Base-by-base conservation (phyloP, 2,113 vertebrate species). In the Entelurus aequoreus region DNA sequence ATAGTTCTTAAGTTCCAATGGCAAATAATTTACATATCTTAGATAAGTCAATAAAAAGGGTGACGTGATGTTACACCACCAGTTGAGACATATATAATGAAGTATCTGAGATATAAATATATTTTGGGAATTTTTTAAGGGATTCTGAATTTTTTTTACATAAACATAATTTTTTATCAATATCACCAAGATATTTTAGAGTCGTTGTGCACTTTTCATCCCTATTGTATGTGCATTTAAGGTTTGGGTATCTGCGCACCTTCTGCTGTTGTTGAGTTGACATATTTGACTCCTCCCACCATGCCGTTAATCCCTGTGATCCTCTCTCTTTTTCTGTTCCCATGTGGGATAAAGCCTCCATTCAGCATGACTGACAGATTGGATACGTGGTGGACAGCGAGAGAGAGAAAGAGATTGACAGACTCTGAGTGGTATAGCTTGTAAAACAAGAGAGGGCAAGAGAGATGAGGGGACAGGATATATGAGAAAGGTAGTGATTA, bases 221-320 rank as follows among this genome's bases (percentile, higher is more conserved):
- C 40, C 10, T 11, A 12, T 46, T 46, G 65, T 50, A 28, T 72
- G 16, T 69, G 51, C 8, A 42, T 60, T 60, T 73, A 54, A 37
- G 35, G 21, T 51, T 53, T 69, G 36, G 68, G 40, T 63, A 50
- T 77, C 50, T 73, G 65, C 65, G 15, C 50, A 59, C 82, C 77
- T 76, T 84, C 72, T 85, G 76, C 79, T 84, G 89, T 91, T 93
- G 84, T 93, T 92, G 89, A 93, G 89, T 88, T 88, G 71, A 83
- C 92, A 88, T 91, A 93, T 90, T 90, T 91, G 77, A 92, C 91
- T 91, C 89, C 92, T 92, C 92, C 93, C 88, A 90, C 91, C 82
- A 76, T 90, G 93, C 91, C 89, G 88, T 91, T 93, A 96, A 94
- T 94, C 93, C 92, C 90, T 84, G 90, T 94, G 92, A 92, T 92